Evolutionary conservation across 2,113 vertebrate species (phyloP), one percentile per base, ranked within the genome.

Genomic region (Syngnathus scovelli): DNA sequence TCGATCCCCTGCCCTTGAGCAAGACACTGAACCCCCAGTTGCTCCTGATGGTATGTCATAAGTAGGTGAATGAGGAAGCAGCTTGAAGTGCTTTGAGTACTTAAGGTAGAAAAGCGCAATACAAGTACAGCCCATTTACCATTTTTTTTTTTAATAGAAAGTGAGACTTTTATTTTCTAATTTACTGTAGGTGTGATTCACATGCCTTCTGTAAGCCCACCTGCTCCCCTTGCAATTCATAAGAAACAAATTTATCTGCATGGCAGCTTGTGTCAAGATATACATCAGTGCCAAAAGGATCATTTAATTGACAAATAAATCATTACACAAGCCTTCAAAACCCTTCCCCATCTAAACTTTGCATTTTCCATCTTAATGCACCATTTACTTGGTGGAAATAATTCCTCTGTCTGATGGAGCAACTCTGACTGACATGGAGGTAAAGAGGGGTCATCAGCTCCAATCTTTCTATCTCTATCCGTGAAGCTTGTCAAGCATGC

Each of bases 401-500:
- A 67, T 46, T 66, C 9, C 5, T 49, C 27, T 61, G 64, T 49
- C 66, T 39, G 59, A 69, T 64, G 73, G 48, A 73, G 55, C 58
- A 61, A 64, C 62, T 64, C 21, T n/a, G 70, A 44, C n/a, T 48
- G 60, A 61, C 44, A 51, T 54, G 61, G 61, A 49, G 49, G 36
- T 39, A 18, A 16, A 64, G 64, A 44, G 15, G 66, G 67, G 52
- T 79, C 70, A 67, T 59, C 59, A 68, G 61, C 49, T 64, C 37
- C 16, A 5, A 46, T 19, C 46, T 55, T 33, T 2, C 46, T 18
- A 36, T 58, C 55, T 58, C 64, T 60, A 67, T 72, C 74, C 61
- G 33, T 48, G 49, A 64, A 76, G 55, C 74, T 66, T 72, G 61
- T 82, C 70, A 64, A 69, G 71, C 79, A 77, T 69, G 75, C 71